Conservation (phyloP, 2,113 vertebrate species). For the Aspiorhynchus laticeps region DNA sequence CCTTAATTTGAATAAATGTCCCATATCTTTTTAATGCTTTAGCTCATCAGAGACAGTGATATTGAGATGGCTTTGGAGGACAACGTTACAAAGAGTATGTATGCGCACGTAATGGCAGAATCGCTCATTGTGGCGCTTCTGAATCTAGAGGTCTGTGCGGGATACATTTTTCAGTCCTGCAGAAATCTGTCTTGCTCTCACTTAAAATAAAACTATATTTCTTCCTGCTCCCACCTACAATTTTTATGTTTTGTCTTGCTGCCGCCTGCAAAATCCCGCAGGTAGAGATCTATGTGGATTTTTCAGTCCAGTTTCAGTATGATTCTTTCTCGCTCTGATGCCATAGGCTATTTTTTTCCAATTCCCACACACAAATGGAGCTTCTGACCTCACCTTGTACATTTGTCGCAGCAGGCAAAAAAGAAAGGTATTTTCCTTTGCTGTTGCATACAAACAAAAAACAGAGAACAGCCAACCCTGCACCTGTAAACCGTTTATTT, state of each 20-base stretch:
- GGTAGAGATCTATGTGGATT: neutral
- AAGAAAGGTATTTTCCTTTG: neutral
- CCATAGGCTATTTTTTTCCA: neutral
- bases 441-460: neutral
- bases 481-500: neutral
- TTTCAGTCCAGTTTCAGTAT: neutral
- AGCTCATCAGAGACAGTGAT: conserved; percentile 52
- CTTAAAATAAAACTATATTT: neutral
- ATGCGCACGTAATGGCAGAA: neutral
- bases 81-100: neutral
- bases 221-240: neutral
- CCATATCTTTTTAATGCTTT: conserved; percentile 54
- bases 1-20: conserved; percentile 77
- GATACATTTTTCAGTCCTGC: neutral
- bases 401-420: neutral
- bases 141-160: neutral
- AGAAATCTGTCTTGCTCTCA: neutral
- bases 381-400: neutral
- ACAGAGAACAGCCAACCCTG: neutral
- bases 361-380: neutral
- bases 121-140: neutral
- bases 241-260: neutral
- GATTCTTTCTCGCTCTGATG: neutral
- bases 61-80: conserved; percentile 47
- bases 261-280: neutral